phyloP scores from a whole-genome alignment of 2,797 vertebrate genomes.

The Cyclopterus lumpus region DNA sequence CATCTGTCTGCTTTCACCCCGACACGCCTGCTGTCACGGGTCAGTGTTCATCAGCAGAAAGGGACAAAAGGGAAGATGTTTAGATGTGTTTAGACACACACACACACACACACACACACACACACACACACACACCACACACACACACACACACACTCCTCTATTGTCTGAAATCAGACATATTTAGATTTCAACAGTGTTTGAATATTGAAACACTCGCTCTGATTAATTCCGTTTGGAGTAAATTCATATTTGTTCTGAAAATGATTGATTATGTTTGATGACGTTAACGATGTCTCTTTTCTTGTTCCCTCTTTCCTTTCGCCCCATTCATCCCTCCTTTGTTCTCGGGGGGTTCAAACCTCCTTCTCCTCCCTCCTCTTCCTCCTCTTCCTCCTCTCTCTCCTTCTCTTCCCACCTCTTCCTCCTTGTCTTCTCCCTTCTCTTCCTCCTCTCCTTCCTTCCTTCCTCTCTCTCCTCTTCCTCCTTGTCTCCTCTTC shows the following conservation, averaged over 20 bases:
- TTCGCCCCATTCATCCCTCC: conserved; percentile 5
- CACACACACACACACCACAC: neutral
- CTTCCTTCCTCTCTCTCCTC: neutral
- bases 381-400: neutral
- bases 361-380: neutral
- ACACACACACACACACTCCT: neutral
- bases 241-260: conserved; percentile 35
- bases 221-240: neutral
- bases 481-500: too few species aligned
- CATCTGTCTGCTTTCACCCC: conserved; percentile 31
- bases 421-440: neutral
- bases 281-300: conserved; percentile 49
- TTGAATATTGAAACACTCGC: too few species aligned
- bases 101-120: neutral
- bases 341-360: conserved; percentile 50
- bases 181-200: neutral
- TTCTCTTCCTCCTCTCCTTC: neutral
- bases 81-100: conserved; percentile 50
- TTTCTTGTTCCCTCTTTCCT: neutral
- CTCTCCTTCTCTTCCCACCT: too few species aligned
- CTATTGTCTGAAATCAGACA: neutral
- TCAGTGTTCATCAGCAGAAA: conserved; percentile 58
- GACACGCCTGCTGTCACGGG: conserved; percentile 57
- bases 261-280: conserved; percentile 54
- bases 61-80: conserved; percentile 62